Evolutionary conservation across 2,113 vertebrate genomes (phyloP).

Genomic region (Pelodiscus sinensis): DNA sequence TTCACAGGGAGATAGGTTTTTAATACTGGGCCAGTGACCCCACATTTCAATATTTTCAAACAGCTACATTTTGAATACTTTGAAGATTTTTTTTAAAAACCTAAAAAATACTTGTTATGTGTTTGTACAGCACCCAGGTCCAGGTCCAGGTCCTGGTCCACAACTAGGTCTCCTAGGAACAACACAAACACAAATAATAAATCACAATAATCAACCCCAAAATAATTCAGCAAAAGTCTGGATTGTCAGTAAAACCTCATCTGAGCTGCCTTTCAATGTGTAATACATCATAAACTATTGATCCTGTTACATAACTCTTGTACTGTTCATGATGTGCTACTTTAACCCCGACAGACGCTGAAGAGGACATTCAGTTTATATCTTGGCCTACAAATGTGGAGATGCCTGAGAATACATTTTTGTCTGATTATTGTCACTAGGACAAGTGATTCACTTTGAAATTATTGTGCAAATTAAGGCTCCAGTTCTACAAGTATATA

Average conservation of each 20-base stretch:
- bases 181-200: too few relatives aligned
- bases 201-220: too few relatives aligned
- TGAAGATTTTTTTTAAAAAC: too few relatives aligned
- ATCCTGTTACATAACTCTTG: not conserved
- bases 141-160: too few relatives aligned
- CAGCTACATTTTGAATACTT: not conserved
- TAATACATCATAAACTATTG: not conserved
- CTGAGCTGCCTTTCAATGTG: not conserved
- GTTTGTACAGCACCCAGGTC: too few relatives aligned
- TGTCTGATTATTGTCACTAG: slow-evolving; percentile 41
- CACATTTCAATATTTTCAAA: not conserved
- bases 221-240: not conserved
- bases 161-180: too few relatives aligned
- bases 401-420: slow-evolving; percentile 21
- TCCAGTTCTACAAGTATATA: not conserved
- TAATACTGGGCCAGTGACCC: not conserved
- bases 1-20: too few relatives aligned
- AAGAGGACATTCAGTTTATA: not conserved
- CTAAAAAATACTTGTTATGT: too few relatives aligned
- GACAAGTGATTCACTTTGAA: slow-evolving; percentile 23
- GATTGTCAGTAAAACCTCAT: not conserved
- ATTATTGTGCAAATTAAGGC: slow-evolving; percentile 12
- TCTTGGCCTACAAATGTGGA: not conserved
- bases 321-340: not conserved
- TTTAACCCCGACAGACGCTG: not conserved